Evolutionary conservation across 2,113 vertebrate species (phyloP).

Genomic region (Esox niger): DNA sequence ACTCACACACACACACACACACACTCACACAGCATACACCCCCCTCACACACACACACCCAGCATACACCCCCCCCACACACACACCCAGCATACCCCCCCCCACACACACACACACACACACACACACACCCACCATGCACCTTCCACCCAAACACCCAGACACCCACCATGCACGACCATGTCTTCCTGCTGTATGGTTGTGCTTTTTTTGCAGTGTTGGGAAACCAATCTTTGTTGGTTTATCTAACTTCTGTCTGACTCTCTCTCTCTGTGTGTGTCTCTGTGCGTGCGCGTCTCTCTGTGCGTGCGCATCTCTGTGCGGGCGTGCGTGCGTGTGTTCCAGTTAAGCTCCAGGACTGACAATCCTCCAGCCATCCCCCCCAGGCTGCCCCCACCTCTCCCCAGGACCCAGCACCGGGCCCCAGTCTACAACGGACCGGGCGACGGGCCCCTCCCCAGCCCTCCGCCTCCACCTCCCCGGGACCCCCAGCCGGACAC

Average conservation of each 20-base stretch:
- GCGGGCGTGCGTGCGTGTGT: conserved; percentile 11
- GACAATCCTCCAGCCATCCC: conserved; percentile 93
- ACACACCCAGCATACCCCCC: too few relatives aligned
- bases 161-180: too few relatives aligned
- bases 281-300: conserved; percentile 13
- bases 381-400: conserved; percentile 86
- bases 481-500: conserved; percentile 88
- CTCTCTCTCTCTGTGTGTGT: not conserved
- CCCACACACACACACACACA: too few relatives aligned
- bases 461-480: conserved; percentile 78
- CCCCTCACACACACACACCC: too few relatives aligned
- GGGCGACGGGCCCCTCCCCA: conserved; percentile 81
- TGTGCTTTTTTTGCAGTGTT: too few relatives aligned
- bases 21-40: too few relatives aligned
- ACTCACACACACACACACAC: not conserved
- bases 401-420: conserved; percentile 82
- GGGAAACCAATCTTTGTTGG: too few relatives aligned
- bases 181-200: too few relatives aligned
- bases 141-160: too few relatives aligned
- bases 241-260: too few relatives aligned
- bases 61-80: too few relatives aligned
- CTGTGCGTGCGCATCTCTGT: conserved; percentile 19
- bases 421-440: conserved; percentile 68
- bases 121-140: too few relatives aligned
- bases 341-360: conserved; percentile 72